These are phyloP conservation scores for Cydia splendana DNA, from an alignment of 1,140 invertebrate genomes.

Conservation along the genomic window DNA sequence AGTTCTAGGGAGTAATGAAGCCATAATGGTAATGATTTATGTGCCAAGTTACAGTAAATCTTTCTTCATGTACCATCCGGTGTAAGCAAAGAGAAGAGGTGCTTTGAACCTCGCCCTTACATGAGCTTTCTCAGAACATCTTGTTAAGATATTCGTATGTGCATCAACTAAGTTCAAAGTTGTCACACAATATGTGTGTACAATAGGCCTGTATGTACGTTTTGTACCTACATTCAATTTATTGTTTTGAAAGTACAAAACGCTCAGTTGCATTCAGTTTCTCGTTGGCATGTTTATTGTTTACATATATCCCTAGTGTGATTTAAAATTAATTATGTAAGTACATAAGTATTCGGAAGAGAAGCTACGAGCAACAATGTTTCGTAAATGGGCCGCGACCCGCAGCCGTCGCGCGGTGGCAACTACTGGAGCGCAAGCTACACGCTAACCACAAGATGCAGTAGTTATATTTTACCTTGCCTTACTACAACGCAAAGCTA, in stretches of 20 bases:
- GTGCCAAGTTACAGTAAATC: conserved; percentile 14
- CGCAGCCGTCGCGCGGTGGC: conserved; percentile 38
- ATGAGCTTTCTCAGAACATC: conserved; percentile 1
- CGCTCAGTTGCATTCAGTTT: not conserved
- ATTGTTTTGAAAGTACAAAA: conserved; percentile 1
- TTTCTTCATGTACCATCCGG: conserved; percentile 19
- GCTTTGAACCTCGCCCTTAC: conserved; percentile 25
- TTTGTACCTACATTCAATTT: not conserved
- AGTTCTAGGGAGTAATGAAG: not conserved
- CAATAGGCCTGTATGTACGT: not conserved
- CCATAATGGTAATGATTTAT: conserved; percentile 12
- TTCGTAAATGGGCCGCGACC: conserved; percentile 51
- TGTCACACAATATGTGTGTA: not conserved
- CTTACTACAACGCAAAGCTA: not conserved
- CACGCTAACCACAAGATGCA: not conserved
- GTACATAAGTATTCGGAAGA: conserved; percentile 47
- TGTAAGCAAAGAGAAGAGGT: conserved; percentile 10
- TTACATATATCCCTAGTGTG: conserved; percentile 34
- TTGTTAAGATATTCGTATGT: conserved; percentile 12
- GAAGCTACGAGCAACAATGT: conserved; percentile 38
- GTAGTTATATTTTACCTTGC: not conserved
- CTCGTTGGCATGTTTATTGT: not conserved
- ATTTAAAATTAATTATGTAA: conserved; percentile 47
- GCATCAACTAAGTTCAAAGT: conserved; percentile 5
- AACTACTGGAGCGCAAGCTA: conserved; percentile 29